phyloP scores from a whole-genome alignment of 2,113 vertebrate species.

The Laticauda colubrina region DNA sequence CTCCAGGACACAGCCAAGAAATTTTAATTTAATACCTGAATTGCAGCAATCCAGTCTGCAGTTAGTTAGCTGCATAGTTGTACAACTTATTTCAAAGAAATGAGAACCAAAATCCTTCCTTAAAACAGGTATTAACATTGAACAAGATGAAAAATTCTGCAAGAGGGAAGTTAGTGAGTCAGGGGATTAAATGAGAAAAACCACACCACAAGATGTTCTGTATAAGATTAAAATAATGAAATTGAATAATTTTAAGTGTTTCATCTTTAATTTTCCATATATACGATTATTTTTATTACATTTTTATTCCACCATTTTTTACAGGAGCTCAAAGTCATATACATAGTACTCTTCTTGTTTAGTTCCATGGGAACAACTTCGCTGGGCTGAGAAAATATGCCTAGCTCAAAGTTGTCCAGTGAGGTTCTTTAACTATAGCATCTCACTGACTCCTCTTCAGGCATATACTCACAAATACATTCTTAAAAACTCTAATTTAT shows the following conservation, averaged over 20 bases:
- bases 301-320: neutral
- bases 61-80: neutral
- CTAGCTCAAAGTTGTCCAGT: neutral
- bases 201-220: neutral
- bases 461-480: neutral
- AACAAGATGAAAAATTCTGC: accelerated
- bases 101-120: constrained; percentile 35
- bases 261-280: neutral
- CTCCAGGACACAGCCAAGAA: neutral
- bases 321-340: neutral
- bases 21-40: neutral
- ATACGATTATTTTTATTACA: neutral
- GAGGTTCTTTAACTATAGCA: neutral
- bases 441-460: neutral
- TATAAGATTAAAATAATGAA: neutral
- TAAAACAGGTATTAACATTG: neutral
- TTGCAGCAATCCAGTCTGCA: neutral
- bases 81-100: constrained; percentile 28
- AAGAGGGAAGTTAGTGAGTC: neutral
- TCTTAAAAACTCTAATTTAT: neutral
- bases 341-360: neutral
- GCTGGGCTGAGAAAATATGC: neutral
- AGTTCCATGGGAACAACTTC: neutral
- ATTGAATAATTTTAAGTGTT: neutral
- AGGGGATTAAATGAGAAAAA: neutral